These are phyloP conservation scores for Malachius bipustulatus DNA, from an alignment of 2,888 invertebrate genomes.

Conservation along the genomic window DNA sequence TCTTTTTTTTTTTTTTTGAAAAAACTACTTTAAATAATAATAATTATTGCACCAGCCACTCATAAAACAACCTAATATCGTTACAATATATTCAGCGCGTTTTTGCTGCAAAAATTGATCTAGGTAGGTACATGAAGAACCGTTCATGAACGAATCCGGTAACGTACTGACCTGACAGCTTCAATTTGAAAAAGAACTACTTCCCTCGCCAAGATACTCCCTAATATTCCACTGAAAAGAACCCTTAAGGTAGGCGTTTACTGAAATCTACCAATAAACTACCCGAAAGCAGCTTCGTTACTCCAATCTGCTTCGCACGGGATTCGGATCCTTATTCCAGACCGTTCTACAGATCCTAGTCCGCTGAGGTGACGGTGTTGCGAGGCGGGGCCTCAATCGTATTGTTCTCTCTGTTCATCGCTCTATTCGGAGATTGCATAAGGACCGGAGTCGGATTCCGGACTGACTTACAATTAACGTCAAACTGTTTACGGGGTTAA, in stretches of 20 bases:
- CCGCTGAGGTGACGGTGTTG: constrained; percentile 12
- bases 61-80: too few species aligned
- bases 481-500: constrained; percentile 37
- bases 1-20: too few species aligned
- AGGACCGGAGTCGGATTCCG: constrained; percentile 21
- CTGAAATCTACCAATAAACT: constrained; percentile 51
- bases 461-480: constrained; percentile 30
- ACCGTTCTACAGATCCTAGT: constrained; percentile 14
- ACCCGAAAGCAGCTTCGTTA: constrained; percentile 47
- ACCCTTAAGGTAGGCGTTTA: constrained; percentile 36
- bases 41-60: too few species aligned
- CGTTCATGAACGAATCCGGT: constrained; percentile 30
- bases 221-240: constrained; percentile 35
- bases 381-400: constrained; percentile 22
- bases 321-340: constrained; percentile 35
- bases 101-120: too few species aligned
- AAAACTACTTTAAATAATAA: too few species aligned
- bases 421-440: constrained; percentile 19
- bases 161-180: constrained; percentile 37
- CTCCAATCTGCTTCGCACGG: constrained; percentile 35
- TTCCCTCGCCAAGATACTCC: constrained; percentile 35
- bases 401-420: constrained; percentile 17
- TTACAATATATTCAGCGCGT: too few species aligned
- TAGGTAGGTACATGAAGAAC: too few species aligned
- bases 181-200: constrained; percentile 34